Percentiles rank a stretch among this genome's conserved stretches.
phyloP scores from a whole-genome alignment of 2,113 vertebrate genomes.

The Sapajus apella region DNA sequence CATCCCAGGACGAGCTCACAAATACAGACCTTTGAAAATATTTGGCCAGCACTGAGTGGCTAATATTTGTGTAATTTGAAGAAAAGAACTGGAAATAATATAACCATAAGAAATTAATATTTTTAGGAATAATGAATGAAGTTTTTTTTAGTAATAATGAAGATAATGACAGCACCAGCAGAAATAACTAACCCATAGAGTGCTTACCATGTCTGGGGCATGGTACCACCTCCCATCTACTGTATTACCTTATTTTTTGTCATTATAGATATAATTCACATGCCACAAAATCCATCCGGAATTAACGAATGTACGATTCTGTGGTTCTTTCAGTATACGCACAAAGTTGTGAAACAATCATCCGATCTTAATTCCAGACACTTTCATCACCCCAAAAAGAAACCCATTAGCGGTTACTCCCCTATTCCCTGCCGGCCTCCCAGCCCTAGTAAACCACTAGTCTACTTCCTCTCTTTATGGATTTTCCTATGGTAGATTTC shows the following conservation, averaged over 20 bases:
- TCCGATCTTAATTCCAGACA: not conserved
- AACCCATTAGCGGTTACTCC: not conserved
- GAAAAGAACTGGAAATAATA: not conserved
- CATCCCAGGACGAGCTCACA: not conserved
- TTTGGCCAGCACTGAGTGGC: not conserved
- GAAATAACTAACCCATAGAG: not conserved
- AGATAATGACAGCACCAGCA: fast-evolving
- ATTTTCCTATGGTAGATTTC: not conserved
- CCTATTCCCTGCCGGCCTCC: not conserved
- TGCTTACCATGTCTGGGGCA: not conserved
- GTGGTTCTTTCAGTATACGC: not conserved
- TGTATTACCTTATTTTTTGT: not conserved
- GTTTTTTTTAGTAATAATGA: not conserved
- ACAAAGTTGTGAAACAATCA: not conserved
- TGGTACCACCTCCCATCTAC: not conserved
- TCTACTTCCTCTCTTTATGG: not conserved
- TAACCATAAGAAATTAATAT: not conserved
- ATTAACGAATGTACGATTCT: not conserved
- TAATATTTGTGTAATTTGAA: not conserved
- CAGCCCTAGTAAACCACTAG: not conserved
- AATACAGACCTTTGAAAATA: not conserved
- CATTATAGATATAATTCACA: not conserved
- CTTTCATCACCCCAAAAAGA: not conserved
- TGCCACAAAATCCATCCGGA: not conserved
- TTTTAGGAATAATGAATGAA: not conserved